Evolutionary conservation across 2,888 invertebrate species (phyloP).

Genomic region (Dicyrtomina minuta): DNA sequence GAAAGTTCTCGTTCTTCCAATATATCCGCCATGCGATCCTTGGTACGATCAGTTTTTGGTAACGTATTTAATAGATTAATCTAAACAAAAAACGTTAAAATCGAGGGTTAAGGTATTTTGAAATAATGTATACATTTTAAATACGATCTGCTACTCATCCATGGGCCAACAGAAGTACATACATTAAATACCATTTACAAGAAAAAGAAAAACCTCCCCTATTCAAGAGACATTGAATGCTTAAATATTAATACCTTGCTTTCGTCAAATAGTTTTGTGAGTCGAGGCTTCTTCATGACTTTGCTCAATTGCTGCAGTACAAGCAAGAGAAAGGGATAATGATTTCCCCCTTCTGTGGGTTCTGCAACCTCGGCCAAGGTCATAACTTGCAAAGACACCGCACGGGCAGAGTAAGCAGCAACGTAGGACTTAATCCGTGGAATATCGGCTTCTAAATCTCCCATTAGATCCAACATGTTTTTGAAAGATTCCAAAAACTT

Average conservation of each 20-base stretch:
- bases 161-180: too few species aligned
- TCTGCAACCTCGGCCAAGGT: conserved; percentile 74
- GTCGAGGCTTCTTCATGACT: conserved; percentile 71
- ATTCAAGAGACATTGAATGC: neutral
- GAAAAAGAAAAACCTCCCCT: neutral
- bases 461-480: conserved; percentile 68
- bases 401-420: conserved; percentile 59
- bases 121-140: too few species aligned
- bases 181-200: too few species aligned
- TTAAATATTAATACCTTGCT: conserved; percentile 66
- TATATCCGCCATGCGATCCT: conserved; percentile 74
- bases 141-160: too few species aligned
- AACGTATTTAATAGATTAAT: conserved; percentile 73
- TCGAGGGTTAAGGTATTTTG: too few species aligned
- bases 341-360: conserved; percentile 75
- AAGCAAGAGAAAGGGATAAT: conserved; percentile 83
- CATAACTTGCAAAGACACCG: conserved; percentile 66
- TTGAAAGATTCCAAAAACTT: conserved; percentile 70
- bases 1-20: conserved; percentile 82
- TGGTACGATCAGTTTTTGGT: conserved; percentile 78
- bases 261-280: conserved; percentile 75
- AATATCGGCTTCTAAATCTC: conserved; percentile 71
- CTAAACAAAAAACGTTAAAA: conserved; percentile 44
- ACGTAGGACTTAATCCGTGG: conserved; percentile 59
- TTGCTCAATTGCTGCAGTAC: conserved; percentile 81